A percentile compares a stretch with the other conserved stretches of the same genome.
Conservation (phyloP, 1,140 invertebrate species). For the Acyrthosiphon pisum region DNA sequence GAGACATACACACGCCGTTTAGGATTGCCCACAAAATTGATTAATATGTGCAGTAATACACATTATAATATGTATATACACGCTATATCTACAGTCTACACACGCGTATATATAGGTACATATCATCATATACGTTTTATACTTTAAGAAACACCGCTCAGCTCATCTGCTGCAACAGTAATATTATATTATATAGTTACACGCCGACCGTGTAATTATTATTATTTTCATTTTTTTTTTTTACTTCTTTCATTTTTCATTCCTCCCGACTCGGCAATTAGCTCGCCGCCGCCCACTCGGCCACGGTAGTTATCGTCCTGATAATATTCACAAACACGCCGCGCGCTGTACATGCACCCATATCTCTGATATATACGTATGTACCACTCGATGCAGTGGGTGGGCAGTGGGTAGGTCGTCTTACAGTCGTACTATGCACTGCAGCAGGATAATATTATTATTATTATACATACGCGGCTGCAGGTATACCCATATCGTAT, state of each 20-base stretch:
- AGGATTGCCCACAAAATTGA: constrained; percentile 31
- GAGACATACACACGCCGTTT: background rate
- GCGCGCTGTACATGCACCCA: background rate
- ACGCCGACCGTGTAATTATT: constrained; percentile 26
- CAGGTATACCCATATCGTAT: background rate
- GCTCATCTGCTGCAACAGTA: background rate
- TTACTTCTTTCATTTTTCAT: constrained; percentile 8
- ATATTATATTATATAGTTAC: background rate
- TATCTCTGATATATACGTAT: background rate
- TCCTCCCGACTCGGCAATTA: constrained; percentile 28
- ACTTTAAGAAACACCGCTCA: background rate
- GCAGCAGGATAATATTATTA: background rate
- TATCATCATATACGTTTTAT: background rate
- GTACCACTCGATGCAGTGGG: no score
- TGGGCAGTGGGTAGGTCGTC: background rate
- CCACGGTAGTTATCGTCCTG: background rate
- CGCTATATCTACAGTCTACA: background rate
- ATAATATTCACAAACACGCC: background rate
- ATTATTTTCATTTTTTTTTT: constrained; percentile 11
- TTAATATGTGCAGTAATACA: background rate
- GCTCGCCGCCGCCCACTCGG: background rate
- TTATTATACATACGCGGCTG: background rate
- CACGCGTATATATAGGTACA: background rate
- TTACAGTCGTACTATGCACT: background rate
- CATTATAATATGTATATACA: background rate